A percentile compares a stretch with the other conserved stretches of the same genome.
phyloP scores from a whole-genome alignment of 1,140 invertebrate genomes.

The Octopus sinensis region DNA sequence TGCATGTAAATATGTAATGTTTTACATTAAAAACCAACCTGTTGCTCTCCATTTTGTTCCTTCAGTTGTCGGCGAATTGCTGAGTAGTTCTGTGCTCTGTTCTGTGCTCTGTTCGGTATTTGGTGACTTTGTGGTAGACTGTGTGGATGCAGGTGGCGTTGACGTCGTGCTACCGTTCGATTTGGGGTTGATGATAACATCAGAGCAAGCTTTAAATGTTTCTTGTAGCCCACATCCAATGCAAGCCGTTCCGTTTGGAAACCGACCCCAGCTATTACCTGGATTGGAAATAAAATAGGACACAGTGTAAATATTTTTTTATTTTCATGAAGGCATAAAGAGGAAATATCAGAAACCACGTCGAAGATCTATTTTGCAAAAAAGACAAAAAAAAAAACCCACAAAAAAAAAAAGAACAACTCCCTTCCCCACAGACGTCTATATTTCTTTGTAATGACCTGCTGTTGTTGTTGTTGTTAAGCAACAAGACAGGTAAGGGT shows the following conservation, averaged over 20 bases:
- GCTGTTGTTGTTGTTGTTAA: no score
- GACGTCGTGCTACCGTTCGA: no score
- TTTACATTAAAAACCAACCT: no score
- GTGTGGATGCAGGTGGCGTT: no score
- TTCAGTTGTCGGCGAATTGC: no score
- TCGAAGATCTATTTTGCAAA: not conserved
- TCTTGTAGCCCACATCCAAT: conserved; percentile 60
- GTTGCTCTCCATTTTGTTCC: no score
- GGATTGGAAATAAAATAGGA: conserved; percentile 12
- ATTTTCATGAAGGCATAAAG: not conserved
- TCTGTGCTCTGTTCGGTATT: no score
- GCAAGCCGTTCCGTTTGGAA: conserved; percentile 33
- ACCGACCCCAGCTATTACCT: conserved; percentile 40
- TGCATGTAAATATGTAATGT: no score
- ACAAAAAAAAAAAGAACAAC: not conserved
- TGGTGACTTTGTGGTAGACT: no score
- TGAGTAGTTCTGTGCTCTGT: no score
- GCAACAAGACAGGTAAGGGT: no score
- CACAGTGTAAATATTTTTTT: not conserved
- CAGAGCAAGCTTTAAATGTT: conserved; percentile 68
- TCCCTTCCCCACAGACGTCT: not conserved
- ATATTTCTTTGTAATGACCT: not conserved
- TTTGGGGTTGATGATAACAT: conserved; percentile 61
- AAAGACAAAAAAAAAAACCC: not conserved
- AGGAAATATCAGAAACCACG: not conserved